Conservation (phyloP, 2,888 invertebrate genomes). For the Drosophila longiperda region DNA sequence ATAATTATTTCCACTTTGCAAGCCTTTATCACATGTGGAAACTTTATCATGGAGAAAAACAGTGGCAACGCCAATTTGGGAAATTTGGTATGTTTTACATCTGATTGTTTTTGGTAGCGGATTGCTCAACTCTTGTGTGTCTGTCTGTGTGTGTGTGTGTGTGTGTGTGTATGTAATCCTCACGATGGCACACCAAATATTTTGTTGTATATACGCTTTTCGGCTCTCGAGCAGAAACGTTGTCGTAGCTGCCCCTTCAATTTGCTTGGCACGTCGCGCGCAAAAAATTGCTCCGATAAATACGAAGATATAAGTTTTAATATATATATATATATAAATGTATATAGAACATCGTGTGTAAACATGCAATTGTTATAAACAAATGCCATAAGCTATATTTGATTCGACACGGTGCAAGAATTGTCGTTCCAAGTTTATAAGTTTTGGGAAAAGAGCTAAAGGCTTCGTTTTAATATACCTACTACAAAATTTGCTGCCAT, state of each 20-base stretch:
- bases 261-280: slow-evolving; percentile 67
- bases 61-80: slow-evolving; percentile 70
- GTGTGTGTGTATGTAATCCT: slow-evolving; percentile 47
- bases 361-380: slow-evolving; percentile 45
- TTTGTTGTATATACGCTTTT: slow-evolving; percentile 77
- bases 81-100: slow-evolving; percentile 74
- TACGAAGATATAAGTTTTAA: slow-evolving; percentile 21
- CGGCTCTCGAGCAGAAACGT: slow-evolving; percentile 76
- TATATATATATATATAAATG: slow-evolving; percentile 16
- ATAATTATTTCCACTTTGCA: background rate
- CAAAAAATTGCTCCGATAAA: slow-evolving; percentile 55
- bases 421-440: slow-evolving; percentile 25
- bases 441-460: background rate
- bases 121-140: slow-evolving; percentile 52
- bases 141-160: slow-evolving; percentile 8
- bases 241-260: slow-evolving; percentile 71
- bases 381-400: slow-evolving; percentile 42
- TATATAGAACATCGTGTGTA: slow-evolving; percentile 17
- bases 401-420: slow-evolving; percentile 21
- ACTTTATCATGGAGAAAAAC: slow-evolving; percentile 32
- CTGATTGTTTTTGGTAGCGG: slow-evolving; percentile 45
- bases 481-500: slow-evolving; percentile 30
- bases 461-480: slow-evolving; percentile 9
- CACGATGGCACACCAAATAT: slow-evolving; percentile 67
- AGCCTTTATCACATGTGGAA: background rate